Evolutionary conservation across 1,140 invertebrate species (phyloP), one percentile per base, ranked within the genome.

Genomic region (Brachionus angularis): DNA sequence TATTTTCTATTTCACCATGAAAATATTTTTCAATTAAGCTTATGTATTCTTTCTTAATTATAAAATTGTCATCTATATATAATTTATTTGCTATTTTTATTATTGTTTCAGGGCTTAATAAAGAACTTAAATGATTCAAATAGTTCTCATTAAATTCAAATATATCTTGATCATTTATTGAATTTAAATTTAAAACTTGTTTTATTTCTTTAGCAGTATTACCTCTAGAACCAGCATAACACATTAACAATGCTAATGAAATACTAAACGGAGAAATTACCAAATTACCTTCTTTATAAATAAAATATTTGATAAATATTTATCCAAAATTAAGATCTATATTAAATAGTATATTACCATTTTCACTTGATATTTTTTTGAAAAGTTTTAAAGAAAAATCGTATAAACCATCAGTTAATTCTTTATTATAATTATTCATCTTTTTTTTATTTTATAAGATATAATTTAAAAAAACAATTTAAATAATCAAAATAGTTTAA

Each of bases 161-260:
- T 58, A 4, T 23, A 73, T 67, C 3, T 42, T 3, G 5, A 12
- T 14, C 16, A 71, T 29, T 14, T 72, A 61, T 16, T 21, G 16
- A n/a, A 36, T 47, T 61, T 1, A 75, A 47, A 12, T 34, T 18
- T 12, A 73, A 29, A 7, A 10, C 10, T 16, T 50, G 8, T 8
- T 18, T 50, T 36, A 88, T 82, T 79, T 89, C 86, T n/a, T 86
- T 77, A 75, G 86, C 86, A 21, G 88, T 88, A 72, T 79, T 81
- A 16, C 86, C 87, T 33, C 83, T 82, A 33, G 87, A 85, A 53
- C 87, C 89, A 4, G 89, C 78, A 4, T 89, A 79, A 2, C 87
- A 80, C 76, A 89, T 82, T 25, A 85, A 84, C 74, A 89, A 76
- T 21, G 87, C 84, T 69, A 85, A 83, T 21, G 83, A 81, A 27